Base-by-base conservation (phyloP, 2,888 invertebrate genomes). In the Papilio elwesi region DNA sequence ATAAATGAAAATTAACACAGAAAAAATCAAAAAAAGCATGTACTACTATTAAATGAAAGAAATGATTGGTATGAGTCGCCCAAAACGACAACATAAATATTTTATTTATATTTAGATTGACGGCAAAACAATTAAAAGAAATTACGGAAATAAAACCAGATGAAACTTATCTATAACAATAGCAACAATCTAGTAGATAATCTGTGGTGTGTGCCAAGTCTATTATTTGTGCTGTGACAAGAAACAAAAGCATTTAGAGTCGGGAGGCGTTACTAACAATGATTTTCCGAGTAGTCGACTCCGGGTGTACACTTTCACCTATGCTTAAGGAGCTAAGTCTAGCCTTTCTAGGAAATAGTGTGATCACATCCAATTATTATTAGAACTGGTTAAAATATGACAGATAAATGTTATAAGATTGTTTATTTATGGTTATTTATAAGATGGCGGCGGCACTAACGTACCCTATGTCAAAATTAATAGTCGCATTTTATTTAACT, bases 281-380 rank as follows among this genome's bases (percentile, higher is more conserved):
- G 73, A 73, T 73, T 66, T 69, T 73, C 73, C 69, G 64, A 65
- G 69, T 59, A 73, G 7, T 16, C 15, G n/a, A 36, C 71, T 16
- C 15, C 16, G 38, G 48, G 13, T 64, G 51, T 69, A 59, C 55
- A 66, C 69, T 73, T 73, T 73, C 73, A 69, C 73, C 57, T 65
- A 65, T 57, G 68, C 55, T 66, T 47, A 26, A 26, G 26, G 26
- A 11, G 65, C 48, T 47, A 66, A 59, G 55, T 36, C 68, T 68
- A 72, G 72, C 59, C 68, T 64, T 73, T 73, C 72, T 68, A 73
- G 68, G 68, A 68, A 73, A 72, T 53, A 36, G 48, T 49, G 36
- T 16, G 9, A 36, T 55, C 15, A 43, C n/a, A 57, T 55, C 16
- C 43, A 64, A 51, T 63, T 11, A 51, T 47, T 64, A 26, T 48